These are phyloP conservation scores for Platyscapa corneri DNA, from an alignment of 1,140 invertebrate species.

Conservation along the genomic window DNA sequence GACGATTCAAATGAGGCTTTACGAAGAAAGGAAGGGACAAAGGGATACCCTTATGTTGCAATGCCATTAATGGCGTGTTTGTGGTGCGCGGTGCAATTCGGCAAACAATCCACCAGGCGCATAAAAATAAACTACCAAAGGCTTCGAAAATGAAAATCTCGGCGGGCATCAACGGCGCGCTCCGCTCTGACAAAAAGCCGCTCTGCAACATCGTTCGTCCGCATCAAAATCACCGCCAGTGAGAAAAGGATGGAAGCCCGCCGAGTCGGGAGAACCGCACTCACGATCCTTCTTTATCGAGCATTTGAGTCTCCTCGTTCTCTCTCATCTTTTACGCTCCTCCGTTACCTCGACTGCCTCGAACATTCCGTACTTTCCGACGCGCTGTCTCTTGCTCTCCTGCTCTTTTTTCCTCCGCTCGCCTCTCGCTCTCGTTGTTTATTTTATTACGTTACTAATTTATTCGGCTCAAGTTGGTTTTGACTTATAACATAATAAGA, in stretches of 20 bases:
- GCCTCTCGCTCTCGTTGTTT: not conserved
- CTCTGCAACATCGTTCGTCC: constrained; percentile 7
- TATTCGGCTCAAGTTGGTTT: too few relatives aligned
- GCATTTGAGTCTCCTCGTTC: constrained; percentile 55
- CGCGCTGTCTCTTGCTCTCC: not conserved
- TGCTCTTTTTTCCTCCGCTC: too few relatives aligned
- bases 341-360: constrained; percentile 31
- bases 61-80: constrained; percentile 7
- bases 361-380: not conserved
- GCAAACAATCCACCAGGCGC: not conserved
- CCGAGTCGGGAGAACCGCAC: not conserved
- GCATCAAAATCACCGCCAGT: constrained; percentile 44
- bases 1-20: too few relatives aligned
- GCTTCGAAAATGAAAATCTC: constrained; percentile 26
- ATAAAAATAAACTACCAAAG: not conserved
- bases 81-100: not conserved
- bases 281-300: constrained; percentile 39
- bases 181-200: not conserved
- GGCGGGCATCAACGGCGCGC: not conserved
- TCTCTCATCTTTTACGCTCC: constrained; percentile 34
- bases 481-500: too few relatives aligned
- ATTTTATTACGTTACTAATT: too few relatives aligned
- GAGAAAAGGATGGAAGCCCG: not conserved
- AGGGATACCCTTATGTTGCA: too few relatives aligned
- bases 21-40: not conserved